phyloP scores from a whole-genome alignment of 2,888 invertebrate species.

The Morpho achilles region DNA sequence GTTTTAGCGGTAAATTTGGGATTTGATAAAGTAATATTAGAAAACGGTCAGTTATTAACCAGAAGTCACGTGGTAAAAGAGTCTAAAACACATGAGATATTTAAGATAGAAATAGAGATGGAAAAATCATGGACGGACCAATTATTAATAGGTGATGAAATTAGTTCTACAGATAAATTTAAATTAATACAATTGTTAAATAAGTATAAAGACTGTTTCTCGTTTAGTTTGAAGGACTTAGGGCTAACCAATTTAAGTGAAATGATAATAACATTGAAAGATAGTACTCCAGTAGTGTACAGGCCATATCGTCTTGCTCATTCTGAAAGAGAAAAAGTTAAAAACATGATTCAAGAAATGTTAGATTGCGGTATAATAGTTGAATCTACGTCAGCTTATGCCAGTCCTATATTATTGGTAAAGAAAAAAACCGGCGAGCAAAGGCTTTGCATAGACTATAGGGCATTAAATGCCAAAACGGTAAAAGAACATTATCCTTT shows the following conservation, averaged over 20 bases:
- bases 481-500: constrained; percentile 27
- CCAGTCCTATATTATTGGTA: constrained; percentile 32
- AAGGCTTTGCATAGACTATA: too few relatives aligned
- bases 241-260: constrained; percentile 23
- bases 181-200: neutral
- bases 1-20: too few relatives aligned
- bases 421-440: too few relatives aligned
- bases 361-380: constrained; percentile 21
- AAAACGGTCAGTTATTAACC: too few relatives aligned
- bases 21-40: too few relatives aligned
- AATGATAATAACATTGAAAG: constrained; percentile 26
- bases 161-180: neutral
- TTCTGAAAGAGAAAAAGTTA: constrained; percentile 23
- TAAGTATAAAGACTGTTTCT: constrained; percentile 24
- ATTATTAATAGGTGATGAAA: neutral
- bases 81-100: too few relatives aligned
- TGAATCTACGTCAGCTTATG: constrained; percentile 30
- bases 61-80: too few relatives aligned
- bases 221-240: constrained; percentile 19
- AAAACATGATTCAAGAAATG: constrained; percentile 28
- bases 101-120: neutral
- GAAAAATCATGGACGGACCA: neutral
- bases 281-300: constrained; percentile 25
- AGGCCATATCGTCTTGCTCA: constrained; percentile 28
- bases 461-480: too few relatives aligned